Evolutionary conservation across 2,888 invertebrate genomes (phyloP).

Genomic region (Cerceris rybyensis): DNA sequence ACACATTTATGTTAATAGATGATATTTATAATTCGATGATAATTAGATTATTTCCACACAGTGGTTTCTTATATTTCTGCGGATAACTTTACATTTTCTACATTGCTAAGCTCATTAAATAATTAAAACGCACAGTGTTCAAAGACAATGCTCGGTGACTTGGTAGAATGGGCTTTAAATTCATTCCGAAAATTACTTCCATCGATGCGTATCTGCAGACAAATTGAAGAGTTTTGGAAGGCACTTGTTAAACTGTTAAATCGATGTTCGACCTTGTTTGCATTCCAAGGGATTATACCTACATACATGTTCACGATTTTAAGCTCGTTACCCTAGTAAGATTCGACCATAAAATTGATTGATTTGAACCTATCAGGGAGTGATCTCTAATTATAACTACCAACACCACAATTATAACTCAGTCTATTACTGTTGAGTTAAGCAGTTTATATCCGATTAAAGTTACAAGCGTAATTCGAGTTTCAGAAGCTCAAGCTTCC

Average conservation of each 20-base stretch:
- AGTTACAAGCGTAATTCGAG: no score
- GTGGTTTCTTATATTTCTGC: no score
- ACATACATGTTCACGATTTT: constrained; percentile 11
- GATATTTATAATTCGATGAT: no score
- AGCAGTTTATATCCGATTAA: background rate
- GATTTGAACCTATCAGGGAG: background rate
- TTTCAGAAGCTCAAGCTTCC: no score
- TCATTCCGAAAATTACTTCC: constrained; percentile 30
- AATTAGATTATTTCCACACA: no score
- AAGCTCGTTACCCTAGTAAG: background rate
- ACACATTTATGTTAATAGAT: no score
- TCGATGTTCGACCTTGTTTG: constrained; percentile 6
- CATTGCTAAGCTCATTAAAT: no score
- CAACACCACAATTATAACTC: no score
- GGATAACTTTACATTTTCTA: no score
- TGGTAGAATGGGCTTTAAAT: constrained; percentile 18
- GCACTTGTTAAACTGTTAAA: constrained; percentile 9
- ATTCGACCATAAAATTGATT: background rate
- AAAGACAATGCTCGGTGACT: constrained; percentile 5
- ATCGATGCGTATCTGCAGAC: constrained; percentile 4
- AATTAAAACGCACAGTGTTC: background rate
- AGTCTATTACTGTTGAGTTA: background rate
- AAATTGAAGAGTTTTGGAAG: constrained; percentile 8
- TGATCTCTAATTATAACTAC: no score
- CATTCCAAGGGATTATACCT: background rate